Conservation (phyloP, 2,113 vertebrate species). For the human region GRCh38 chr7:54690001-54690500, state of each 20-base stretch:
- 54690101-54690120: neutral
- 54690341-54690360: no score
- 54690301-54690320: rapidly evolving
- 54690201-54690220: neutral
- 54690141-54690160: neutral
- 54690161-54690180: neutral
- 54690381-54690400: neutral
- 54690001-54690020: neutral
- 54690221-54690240: rapidly evolving
- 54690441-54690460: neutral
- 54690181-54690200: neutral
- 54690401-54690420: neutral
- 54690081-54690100: neutral
- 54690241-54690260: rapidly evolving
- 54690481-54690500: neutral
- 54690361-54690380: neutral
- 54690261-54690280: neutral
- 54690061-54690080: neutral
- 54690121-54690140: neutral
- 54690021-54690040: neutral
- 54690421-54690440: neutral
- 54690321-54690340: rapidly evolving
- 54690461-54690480: neutral
- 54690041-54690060: neutral
- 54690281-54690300: neutral